phyloP scores from a whole-genome alignment of 1,140 invertebrate genomes.

The Zaprionus capensis region DNA sequence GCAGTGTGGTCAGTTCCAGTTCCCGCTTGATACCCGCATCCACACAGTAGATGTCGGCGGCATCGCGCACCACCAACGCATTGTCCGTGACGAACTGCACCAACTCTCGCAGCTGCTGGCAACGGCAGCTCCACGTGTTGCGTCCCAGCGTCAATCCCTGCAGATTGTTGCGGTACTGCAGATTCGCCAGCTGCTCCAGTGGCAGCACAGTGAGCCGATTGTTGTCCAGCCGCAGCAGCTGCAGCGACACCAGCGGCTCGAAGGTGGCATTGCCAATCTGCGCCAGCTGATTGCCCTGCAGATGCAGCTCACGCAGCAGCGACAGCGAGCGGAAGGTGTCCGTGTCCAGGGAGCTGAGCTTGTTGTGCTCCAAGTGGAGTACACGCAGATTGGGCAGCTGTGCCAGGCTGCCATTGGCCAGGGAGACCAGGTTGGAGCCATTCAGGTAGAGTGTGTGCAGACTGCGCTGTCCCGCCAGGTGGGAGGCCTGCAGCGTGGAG shows the following conservation, averaged over 20 bases:
- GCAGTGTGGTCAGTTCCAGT: conserved; percentile 86
- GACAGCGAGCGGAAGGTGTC: conserved; percentile 93
- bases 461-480: conserved; percentile 94
- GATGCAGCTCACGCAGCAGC: conserved; percentile 92
- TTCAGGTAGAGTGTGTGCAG: conserved; percentile 93
- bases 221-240: conserved; percentile 92
- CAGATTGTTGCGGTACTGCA: conserved; percentile 85
- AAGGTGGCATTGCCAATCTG: conserved; percentile 93
- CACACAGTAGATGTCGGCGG: conserved; percentile 91
- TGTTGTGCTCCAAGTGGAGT: conserved; percentile 94
- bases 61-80: conserved; percentile 91
- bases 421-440: conserved; percentile 90
- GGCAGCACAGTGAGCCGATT: conserved; percentile 89
- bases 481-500: conserved; percentile 90
- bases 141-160: conserved; percentile 90
- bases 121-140: conserved; percentile 95
- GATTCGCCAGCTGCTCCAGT: conserved; percentile 56
- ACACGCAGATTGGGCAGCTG: conserved; percentile 90
- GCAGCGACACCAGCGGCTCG: conserved; percentile 89
- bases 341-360: conserved; percentile 89
- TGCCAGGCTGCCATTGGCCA: conserved; percentile 95
- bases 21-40: conserved; percentile 91
- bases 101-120: conserved; percentile 93
- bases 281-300: conserved; percentile 93
- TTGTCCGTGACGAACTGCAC: conserved; percentile 93